Conservation (phyloP, 2,797 vertebrate genomes). For the Meriones psammophilus region DNA sequence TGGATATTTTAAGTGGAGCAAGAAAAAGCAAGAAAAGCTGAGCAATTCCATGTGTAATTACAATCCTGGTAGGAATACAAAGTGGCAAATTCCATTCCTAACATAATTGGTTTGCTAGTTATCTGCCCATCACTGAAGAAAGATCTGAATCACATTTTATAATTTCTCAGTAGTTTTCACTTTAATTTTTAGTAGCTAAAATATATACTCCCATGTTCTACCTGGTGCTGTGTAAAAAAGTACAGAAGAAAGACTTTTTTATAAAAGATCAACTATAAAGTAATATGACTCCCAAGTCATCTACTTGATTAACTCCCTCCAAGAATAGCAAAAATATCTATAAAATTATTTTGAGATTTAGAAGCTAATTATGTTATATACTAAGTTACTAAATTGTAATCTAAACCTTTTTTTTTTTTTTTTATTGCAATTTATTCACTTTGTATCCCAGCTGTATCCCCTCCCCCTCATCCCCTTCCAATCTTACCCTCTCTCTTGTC, state of each 20-base stretch:
- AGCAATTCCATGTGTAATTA: background rate
- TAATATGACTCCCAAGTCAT: background rate
- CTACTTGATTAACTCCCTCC: background rate
- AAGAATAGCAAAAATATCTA: background rate
- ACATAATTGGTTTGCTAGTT: background rate
- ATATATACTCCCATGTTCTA: background rate
- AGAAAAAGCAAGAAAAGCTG: background rate
- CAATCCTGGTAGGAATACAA: background rate
- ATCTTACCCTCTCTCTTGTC: no score
- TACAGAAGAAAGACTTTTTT: background rate
- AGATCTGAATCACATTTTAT: conserved; percentile 8
- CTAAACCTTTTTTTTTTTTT: background rate
- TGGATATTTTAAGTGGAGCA: background rate
- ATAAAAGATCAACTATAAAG: background rate
- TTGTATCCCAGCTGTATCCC: no score
- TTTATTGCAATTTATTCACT: no score
- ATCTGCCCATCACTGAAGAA: background rate
- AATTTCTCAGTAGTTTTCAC: conserved; percentile 10
- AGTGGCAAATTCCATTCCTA: background rate
- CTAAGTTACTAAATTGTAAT: background rate
- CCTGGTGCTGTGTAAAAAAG: background rate
- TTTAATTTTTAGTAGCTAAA: conserved; percentile 55
- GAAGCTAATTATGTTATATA: background rate
- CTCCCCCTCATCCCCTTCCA: no score
- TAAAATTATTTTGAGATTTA: background rate